Evolutionary conservation across 2,888 invertebrate genomes (phyloP).

Genomic region (Ischnus inquisitorius): DNA sequence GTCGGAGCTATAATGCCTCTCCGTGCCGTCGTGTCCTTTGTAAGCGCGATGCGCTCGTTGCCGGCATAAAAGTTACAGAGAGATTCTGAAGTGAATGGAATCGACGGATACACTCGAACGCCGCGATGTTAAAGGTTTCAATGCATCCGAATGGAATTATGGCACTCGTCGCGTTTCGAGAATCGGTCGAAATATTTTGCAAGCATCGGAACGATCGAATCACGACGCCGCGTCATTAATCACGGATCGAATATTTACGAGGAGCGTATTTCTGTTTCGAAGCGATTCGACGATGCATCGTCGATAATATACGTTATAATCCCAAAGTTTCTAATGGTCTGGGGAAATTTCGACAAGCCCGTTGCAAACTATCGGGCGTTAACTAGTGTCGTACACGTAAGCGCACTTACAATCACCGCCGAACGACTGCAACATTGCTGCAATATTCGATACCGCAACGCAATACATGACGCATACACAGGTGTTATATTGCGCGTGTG

Average conservation of each 20-base stretch:
- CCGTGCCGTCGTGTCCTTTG: too few relatives aligned
- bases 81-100: too few relatives aligned
- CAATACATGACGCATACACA: neutral
- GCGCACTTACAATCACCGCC: conserved; percentile 44
- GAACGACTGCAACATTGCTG: conserved; percentile 35
- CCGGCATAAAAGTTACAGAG: too few relatives aligned
- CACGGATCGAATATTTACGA: neutral
- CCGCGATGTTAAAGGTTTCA: too few relatives aligned
- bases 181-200: neutral
- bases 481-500: conserved; percentile 48
- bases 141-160: too few relatives aligned
- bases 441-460: conserved; percentile 23
- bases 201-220: neutral
- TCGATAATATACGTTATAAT: conserved; percentile 40
- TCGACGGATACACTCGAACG: too few relatives aligned
- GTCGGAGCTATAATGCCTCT: too few relatives aligned
- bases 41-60: too few relatives aligned
- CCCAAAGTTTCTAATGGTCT: conserved; percentile 53
- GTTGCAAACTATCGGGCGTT: conserved; percentile 37
- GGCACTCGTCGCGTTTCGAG: neutral
- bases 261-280: neutral
- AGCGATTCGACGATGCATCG: conserved; percentile 25
- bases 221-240: neutral
- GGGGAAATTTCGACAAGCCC: conserved; percentile 32
- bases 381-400: conserved; percentile 35